Evolutionary conservation across 2,888 invertebrate genomes (phyloP), one percentile per base, ranked within the genome.

Genomic region (Melanostoma mellinum): DNA sequence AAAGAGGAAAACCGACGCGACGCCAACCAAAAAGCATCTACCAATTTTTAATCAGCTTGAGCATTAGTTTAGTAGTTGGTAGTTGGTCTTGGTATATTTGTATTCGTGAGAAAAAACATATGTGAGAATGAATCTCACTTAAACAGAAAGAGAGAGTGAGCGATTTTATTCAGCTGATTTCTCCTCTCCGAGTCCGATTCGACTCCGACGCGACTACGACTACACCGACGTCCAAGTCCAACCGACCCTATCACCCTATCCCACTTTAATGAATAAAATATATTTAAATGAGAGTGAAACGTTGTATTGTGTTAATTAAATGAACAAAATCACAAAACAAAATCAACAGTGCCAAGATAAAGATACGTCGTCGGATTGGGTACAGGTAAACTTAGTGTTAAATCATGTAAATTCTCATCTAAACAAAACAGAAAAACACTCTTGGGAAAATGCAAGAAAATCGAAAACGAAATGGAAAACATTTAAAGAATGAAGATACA

Each of bases 71-170:
- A 20, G 20, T 20, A 20, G 20, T 20, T 20, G 20, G 20, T 20
- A 20, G 20, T 20, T 20, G 20, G n/a, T n/a, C n/a, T n/a, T n/a
- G 20, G 20, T 63, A 4, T 8, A 38, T 8, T 38, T 38, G 63
- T 63, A 40, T 63, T 50, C 32, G 63, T 63, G 50, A 63, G 63
- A 63, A 63, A 63, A 4, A 36, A 35, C 6, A 3, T 8, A 38
- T 6, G n/a, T 4, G 5, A 63, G 40, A 8, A 40, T 2, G 3
- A 56, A n/a, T 35, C 33, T 55, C 33, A 9, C 30, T 38, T 61
- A 50, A 32, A 52, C 73, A 32, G 71, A 81, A 81, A 76, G 81
- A 81, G 81, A 81, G 81, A 81, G 81, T 81, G 68, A 55, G 73
- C 67, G 44, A 40, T 63, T 53, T 50, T 50, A 75, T 80, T 80